These are phyloP conservation scores for Caenorhabditis sp. DNA, from an alignment of 2,888 invertebrate genomes.

Conservation along the genomic window DNA sequence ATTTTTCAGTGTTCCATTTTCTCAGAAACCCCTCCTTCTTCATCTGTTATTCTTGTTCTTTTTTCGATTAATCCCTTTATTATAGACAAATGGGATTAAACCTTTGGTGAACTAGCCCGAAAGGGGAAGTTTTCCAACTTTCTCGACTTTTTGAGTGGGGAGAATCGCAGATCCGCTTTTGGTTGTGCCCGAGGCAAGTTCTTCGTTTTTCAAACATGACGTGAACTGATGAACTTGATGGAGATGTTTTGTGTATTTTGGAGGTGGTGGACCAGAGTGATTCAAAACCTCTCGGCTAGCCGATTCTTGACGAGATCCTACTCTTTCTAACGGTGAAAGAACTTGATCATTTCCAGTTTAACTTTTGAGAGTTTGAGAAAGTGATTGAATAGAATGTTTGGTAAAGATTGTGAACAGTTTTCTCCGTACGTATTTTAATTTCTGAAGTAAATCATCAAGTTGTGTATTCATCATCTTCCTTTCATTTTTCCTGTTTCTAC, in stretches of 20 bases:
- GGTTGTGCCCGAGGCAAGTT: constrained; percentile 1
- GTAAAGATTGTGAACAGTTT: too few relatives aligned
- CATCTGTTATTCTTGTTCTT: constrained; percentile 11
- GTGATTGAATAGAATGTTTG: too few relatives aligned
- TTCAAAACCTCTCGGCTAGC: too few relatives aligned
- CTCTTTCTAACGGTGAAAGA: too few relatives aligned
- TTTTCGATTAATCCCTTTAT: background rate
- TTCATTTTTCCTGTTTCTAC: background rate
- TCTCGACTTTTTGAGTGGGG: background rate
- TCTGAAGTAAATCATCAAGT: background rate
- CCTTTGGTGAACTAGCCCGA: background rate
- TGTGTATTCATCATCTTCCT: background rate
- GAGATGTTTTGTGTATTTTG: background rate
- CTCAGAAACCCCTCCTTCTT: constrained; percentile 1
- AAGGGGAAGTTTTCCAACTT: background rate
- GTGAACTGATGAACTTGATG: background rate
- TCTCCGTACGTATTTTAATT: too few relatives aligned
- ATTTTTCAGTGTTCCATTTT: background rate
- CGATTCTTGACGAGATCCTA: too few relatives aligned
- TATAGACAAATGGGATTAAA: constrained; percentile 3
- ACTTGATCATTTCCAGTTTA: too few relatives aligned
- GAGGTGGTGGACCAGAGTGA: background rate
- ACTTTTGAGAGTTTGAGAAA: too few relatives aligned
- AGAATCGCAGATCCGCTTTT: background rate
- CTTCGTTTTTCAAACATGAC: constrained; percentile 6